A percentile compares a stretch with the other conserved stretches of the same genome.
Evolutionary conservation across 92 coral and sea anemone species (phyloP).

Genomic region (Scolanthus callimorphus): DNA sequence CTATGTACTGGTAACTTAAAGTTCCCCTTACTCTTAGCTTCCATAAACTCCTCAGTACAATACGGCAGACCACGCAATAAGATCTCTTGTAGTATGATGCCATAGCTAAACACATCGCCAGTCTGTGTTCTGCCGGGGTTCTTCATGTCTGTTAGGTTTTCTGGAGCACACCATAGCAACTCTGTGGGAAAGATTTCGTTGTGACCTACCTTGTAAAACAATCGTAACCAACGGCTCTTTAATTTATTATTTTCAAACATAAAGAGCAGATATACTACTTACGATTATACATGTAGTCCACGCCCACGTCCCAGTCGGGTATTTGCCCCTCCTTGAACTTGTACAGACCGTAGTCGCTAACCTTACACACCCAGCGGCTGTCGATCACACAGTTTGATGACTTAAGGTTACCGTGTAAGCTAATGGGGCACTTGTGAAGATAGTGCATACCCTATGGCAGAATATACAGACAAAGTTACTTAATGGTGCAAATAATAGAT

Average conservation of each 20-base stretch:
- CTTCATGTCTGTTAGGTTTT: constrained; percentile 39
- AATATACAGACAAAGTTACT: neutral
- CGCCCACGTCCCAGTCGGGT: constrained; percentile 42
- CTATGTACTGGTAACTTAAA: neutral
- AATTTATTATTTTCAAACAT: too few species aligned
- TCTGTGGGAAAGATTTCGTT: constrained; percentile 31
- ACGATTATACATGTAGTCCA: constrained; percentile 46
- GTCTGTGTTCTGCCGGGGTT: constrained; percentile 46
- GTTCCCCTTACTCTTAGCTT: constrained; percentile 56
- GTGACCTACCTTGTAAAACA: too few species aligned
- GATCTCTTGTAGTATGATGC: constrained; percentile 84
- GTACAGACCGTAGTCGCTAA: constrained; percentile 74
- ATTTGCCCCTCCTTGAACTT: constrained; percentile 69
- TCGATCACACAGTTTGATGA: constrained; percentile 87
- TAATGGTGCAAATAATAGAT: too few species aligned
- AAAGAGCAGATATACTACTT: constrained; percentile 3
- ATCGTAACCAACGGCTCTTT: too few species aligned
- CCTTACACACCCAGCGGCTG: constrained; percentile 95
- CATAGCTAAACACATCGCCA: constrained; percentile 89
- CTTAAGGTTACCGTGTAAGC: constrained; percentile 76
- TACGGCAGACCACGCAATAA: constrained; percentile 78
- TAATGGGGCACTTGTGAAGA: constrained; percentile 64
- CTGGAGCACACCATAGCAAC: constrained; percentile 89
- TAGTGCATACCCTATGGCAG: constrained; percentile 76
- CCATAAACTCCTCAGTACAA: constrained; percentile 67